Evolutionary conservation across 2,888 invertebrate species (phyloP), one percentile per base, ranked within the genome.

Genomic region (Branchipolynoe longqiensis): DNA sequence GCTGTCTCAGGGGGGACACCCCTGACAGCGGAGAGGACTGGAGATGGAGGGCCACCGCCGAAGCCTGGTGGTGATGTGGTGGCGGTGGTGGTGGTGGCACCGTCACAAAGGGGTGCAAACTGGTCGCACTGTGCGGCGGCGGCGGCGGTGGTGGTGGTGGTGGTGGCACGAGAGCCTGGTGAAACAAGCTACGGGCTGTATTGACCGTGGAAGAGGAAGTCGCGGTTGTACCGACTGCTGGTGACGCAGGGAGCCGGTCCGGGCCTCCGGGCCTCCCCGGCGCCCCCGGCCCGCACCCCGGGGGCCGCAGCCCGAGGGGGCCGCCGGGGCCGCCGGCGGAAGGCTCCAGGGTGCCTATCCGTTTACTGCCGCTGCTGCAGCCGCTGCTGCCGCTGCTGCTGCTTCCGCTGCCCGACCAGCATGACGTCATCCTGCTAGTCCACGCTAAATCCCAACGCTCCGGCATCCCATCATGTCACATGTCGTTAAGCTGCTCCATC

Each of bases 401-500:
- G 31, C 82, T 82, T n/a, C 82, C 28, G 25, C 64, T 59, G 86
- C 54, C 58, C 58, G 54, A n/a, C 64, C 40, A 40, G 48, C 78
- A 78, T n/a, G 78, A 78, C 48, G 78, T 78, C 78, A 78, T 78
- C 48, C 58, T 33, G 36, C 58, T 56, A 25, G 41, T 74, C 54
- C 38, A 41, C 41, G 56, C 54, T 64, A 28, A 54, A 28, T 78
- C 78, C 78, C 78, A 78, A 78, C 78, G 78, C 78, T 78, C 78
- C 78, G 78, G 78, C 78, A 78, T 78, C 41, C 78, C 78, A 33
- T 78, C 78, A 54, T 78, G 78, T 86, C 89, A 93, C 86, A 90
- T 89, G 78, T 93, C 93, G 12, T 92, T 98, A 93, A 99, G 96
- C 94, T 98, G 98, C 94, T 99, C 99, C 95, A 99, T 96, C 95